These are phyloP conservation scores for Microcebus jonahi DNA, from an alignment of 2,113 vertebrate genomes.

Conservation along the genomic window DNA sequence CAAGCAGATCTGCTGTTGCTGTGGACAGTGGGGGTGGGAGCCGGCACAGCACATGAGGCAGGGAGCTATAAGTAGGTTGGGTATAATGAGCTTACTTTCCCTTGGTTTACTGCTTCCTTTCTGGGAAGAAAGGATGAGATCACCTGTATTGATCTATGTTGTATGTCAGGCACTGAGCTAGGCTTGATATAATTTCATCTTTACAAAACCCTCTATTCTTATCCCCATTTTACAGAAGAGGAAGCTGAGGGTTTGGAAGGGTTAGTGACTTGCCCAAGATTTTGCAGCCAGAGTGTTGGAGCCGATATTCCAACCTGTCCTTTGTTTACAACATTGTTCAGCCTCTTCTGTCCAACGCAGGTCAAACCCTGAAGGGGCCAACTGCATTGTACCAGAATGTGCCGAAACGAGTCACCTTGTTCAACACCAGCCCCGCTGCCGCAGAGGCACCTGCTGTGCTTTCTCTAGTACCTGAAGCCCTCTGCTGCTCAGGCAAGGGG, in stretches of 20 bases:
- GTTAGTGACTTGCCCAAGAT: background rate
- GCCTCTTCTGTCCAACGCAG: background rate
- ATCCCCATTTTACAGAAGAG: background rate
- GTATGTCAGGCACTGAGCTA: background rate
- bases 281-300: background rate
- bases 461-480: accelerated
- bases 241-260: background rate
- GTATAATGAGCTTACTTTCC: background rate
- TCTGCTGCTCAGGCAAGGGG: no score
- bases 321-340: background rate
- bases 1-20: background rate
- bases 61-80: background rate
- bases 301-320: background rate
- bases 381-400: background rate
- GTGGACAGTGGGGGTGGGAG: background rate
- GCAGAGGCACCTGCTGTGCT: background rate
- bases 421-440: background rate
- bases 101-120: background rate
- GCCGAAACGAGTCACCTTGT: background rate
- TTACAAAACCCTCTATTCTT: background rate
- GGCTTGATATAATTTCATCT: background rate
- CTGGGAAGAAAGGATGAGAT: background rate
- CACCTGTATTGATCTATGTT: background rate
- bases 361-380: background rate
- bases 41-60: background rate